These are phyloP conservation scores for Platysternon megacephalum DNA, from an alignment of 2,113 vertebrate species.

Conservation along the genomic window DNA sequence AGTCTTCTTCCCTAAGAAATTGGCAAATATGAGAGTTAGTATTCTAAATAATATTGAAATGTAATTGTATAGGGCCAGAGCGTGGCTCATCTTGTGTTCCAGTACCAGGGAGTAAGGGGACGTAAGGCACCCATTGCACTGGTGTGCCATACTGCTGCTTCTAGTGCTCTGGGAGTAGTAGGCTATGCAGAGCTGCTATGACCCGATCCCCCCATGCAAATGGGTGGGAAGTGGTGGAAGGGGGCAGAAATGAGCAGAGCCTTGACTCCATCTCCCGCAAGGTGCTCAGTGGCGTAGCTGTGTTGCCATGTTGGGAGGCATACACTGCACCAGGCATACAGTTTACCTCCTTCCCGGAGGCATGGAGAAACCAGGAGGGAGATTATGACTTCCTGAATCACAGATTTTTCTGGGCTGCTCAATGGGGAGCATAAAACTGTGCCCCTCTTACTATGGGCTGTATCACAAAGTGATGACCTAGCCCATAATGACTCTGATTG, in stretches of 20 bases:
- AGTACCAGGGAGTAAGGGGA: background rate
- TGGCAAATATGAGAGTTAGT: background rate
- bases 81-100: background rate
- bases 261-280: background rate
- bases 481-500: background rate
- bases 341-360: background rate
- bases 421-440: background rate
- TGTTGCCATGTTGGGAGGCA: accelerated
- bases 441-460: background rate
- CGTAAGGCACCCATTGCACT: background rate
- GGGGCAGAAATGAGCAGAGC: background rate
- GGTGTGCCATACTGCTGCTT: background rate
- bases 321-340: background rate
- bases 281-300: background rate
- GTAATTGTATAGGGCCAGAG: background rate
- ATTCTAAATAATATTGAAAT: background rate
- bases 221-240: background rate
- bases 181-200: background rate
- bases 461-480: background rate
- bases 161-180: background rate
- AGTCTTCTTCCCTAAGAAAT: background rate
- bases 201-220: background rate
- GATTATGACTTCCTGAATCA: background rate
- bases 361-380: background rate
- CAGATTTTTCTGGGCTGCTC: background rate